Evolutionary conservation across 2,113 vertebrate species (phyloP).

Genomic region (Bos javanicus): DNA sequence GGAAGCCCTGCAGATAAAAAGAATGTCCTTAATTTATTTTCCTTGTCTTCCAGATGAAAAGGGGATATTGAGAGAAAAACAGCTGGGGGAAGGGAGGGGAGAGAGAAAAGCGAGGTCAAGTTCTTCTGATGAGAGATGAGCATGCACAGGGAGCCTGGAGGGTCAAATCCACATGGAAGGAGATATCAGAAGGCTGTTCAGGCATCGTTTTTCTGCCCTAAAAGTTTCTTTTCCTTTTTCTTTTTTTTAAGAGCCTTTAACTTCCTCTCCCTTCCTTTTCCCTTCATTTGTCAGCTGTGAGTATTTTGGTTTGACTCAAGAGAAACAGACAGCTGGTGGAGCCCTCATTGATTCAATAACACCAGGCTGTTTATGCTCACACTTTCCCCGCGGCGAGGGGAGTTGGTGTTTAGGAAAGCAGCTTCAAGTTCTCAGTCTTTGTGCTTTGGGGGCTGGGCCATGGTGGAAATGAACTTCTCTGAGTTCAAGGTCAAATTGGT

Average conservation of each 20-base stretch:
- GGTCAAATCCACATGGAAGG: accelerated
- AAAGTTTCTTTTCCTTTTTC: background rate
- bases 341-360: background rate
- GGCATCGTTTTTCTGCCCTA: background rate
- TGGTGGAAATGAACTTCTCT: background rate
- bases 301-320: slow-evolving; percentile 61
- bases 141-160: accelerated
- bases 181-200: background rate
- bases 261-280: background rate
- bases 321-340: slow-evolving; percentile 67
- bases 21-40: slow-evolving; percentile 13
- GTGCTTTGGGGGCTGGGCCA: background rate
- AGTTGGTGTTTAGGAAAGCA: slow-evolving; percentile 31
- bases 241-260: background rate
- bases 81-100: background rate
- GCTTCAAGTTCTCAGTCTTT: background rate
- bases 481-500: background rate
- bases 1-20: background rate
- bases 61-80: background rate
- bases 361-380: slow-evolving; percentile 56
- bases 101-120: background rate
- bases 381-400: slow-evolving; percentile 1
- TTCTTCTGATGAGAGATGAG: background rate
- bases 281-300: slow-evolving; percentile 45
- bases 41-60: background rate